Percentiles rank a stretch among this genome's conserved stretches.
Conservation (phyloP, 1,140 invertebrate species). For the Eurosta solidaginis region DNA sequence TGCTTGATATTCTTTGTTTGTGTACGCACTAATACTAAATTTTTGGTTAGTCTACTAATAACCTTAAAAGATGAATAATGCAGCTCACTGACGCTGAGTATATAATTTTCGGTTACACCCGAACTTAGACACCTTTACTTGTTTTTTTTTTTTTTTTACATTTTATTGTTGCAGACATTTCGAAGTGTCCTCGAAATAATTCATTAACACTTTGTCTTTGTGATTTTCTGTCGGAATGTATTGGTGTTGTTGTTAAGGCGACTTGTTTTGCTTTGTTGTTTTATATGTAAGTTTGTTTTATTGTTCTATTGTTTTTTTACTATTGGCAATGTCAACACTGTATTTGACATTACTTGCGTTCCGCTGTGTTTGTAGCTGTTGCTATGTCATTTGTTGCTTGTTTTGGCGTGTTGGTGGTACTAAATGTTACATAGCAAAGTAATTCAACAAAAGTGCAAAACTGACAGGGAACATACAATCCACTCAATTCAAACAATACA, state of each 20-base stretch:
- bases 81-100: too few species aligned
- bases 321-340: neutral
- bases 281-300: neutral
- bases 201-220: slow-evolving; percentile 31
- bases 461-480: neutral
- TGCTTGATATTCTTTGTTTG: too few species aligned
- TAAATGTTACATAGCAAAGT: slow-evolving; percentile 8
- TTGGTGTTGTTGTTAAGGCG: neutral
- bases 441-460: slow-evolving; percentile 18
- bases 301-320: neutral
- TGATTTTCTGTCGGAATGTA: slow-evolving; percentile 11
- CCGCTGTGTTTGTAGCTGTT: neutral
- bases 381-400: neutral
- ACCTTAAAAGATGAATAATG: too few species aligned
- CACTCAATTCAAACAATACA: neutral
- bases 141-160: neutral
- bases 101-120: too few species aligned
- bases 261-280: neutral
- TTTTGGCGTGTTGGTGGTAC: slow-evolving; percentile 17
- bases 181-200: slow-evolving; percentile 31
- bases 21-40: too few species aligned
- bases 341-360: neutral
- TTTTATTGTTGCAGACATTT: neutral
- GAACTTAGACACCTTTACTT: too few species aligned
- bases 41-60: too few species aligned